Base-by-base conservation (phyloP, 2,113 vertebrate species). In the Notothenia rossii region DNA sequence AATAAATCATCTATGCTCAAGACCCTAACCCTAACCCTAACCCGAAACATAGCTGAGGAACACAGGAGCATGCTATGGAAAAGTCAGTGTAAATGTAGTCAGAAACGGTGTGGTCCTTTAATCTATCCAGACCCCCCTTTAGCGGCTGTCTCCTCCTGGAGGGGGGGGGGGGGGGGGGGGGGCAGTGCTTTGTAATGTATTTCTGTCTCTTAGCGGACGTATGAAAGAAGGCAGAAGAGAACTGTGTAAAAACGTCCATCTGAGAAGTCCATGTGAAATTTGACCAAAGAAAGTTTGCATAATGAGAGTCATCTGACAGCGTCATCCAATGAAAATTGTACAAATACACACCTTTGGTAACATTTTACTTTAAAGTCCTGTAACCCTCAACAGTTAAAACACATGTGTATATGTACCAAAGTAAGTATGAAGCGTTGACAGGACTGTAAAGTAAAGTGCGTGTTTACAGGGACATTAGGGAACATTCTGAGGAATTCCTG, bases 401-500 rank as follows among this genome's bases (percentile, higher is more conserved):
- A 53, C 7, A 40, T 40, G 36, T 40, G 7, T 7, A 7, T 40
- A 40, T 63, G 45, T 29, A 64, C 54, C 0, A 3, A 64, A 43
- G 64, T 73, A 75, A 84, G 71, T 67, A 59, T 77, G 14, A 20
- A 82, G 84, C 51, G 62, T 14, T 49, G 22, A 85, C 78, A 87
- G 80, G 84, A 82, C 81, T 81, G 71, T 82, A 86, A 87, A 88
- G 86, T 81, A 87, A 91, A 86, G 72, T 77, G 85, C 72, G 50
- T 64, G 59, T 77, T 59, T 77, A 85, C 58, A 80, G 72, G 79
- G 69, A 85, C 71, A 81, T 83, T 74, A 96, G 94, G 96, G 96
- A 96, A 97, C 97, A 98, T 97, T 97, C 96, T 95, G 96, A 96
- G 94, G 95, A 97, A 96, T 98, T 98, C 97, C 97, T 98, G 97